Evolutionary conservation across 2,797 vertebrate genomes (phyloP).

Genomic region (Falco rusticolus): DNA sequence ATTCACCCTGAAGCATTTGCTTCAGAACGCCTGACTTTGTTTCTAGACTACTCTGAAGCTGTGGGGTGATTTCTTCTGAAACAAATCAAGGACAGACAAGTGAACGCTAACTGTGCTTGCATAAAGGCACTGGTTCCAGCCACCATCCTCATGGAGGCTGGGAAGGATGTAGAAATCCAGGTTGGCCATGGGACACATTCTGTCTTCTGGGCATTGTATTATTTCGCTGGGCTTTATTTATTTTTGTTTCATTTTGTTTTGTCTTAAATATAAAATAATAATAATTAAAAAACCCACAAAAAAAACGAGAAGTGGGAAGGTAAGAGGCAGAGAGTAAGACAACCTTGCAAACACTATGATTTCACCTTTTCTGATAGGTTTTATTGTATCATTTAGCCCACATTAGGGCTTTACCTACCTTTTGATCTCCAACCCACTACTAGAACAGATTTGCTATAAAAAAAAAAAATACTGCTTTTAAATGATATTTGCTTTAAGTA

Average conservation of each 20-base stretch:
- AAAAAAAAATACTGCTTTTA: not conserved
- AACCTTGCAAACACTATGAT: not conserved
- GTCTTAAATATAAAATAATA: not conserved
- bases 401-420: not conserved
- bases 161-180: not conserved
- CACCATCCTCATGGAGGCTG: not conserved
- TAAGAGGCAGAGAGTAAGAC: not conserved
- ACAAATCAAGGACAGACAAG: not conserved
- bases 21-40: not conserved
- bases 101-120: not conserved
- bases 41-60: not conserved
- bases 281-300: not conserved
- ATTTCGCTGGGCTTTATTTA: not conserved
- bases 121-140: not conserved
- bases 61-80: not conserved
- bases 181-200: not conserved
- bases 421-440: slow-evolving; percentile 23
- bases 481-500: slow-evolving; percentile 51
- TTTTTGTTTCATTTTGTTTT: not conserved
- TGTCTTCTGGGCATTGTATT: not conserved
- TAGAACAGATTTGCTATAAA: slow-evolving; percentile 27
- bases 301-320: not conserved
- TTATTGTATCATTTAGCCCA: slow-evolving; percentile 10
- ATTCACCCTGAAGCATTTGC: not conserved
- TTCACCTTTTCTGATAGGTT: not conserved